These are phyloP conservation scores for Adelognathus sp. DNA, from an alignment of 2,888 invertebrate species.

Conservation along the genomic window DNA sequence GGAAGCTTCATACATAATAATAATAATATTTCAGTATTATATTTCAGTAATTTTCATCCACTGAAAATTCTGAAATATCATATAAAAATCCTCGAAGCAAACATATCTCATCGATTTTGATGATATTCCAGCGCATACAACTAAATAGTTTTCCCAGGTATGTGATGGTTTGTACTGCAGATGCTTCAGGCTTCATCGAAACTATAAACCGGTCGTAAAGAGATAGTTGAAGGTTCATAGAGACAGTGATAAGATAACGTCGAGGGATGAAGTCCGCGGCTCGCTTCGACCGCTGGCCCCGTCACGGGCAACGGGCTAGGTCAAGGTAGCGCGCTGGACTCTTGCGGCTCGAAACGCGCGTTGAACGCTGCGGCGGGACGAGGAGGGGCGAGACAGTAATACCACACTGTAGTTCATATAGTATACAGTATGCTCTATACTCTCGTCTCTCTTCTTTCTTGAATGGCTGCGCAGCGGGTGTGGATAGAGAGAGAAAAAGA, in stretches of 20 bases:
- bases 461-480: conserved; percentile 61
- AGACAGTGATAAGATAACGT: conserved; percentile 12
- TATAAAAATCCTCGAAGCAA: too few species aligned
- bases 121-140: too few species aligned
- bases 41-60: too few species aligned
- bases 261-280: conserved; percentile 38
- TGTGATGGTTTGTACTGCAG: too few species aligned
- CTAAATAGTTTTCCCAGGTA: too few species aligned
- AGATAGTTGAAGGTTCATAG: background rate
- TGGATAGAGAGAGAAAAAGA: conserved; percentile 5
- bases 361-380: conserved; percentile 33
- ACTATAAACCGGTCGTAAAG: background rate
- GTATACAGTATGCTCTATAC: background rate
- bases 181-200: too few species aligned
- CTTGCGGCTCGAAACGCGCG: conserved; percentile 46
- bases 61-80: too few species aligned
- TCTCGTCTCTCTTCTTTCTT: conserved; percentile 58
- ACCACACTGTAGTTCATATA: conserved; percentile 22
- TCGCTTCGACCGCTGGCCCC: conserved; percentile 27
- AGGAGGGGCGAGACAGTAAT: conserved; percentile 48
- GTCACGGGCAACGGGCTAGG: conserved; percentile 59
- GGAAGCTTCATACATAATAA: too few species aligned
- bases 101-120: too few species aligned
- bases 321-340: conserved; percentile 58
- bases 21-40: too few species aligned